Evolutionary conservation across 2,888 invertebrate species (phyloP), one percentile per base, ranked within the genome.

Genomic region (Torymus texanus): DNA sequence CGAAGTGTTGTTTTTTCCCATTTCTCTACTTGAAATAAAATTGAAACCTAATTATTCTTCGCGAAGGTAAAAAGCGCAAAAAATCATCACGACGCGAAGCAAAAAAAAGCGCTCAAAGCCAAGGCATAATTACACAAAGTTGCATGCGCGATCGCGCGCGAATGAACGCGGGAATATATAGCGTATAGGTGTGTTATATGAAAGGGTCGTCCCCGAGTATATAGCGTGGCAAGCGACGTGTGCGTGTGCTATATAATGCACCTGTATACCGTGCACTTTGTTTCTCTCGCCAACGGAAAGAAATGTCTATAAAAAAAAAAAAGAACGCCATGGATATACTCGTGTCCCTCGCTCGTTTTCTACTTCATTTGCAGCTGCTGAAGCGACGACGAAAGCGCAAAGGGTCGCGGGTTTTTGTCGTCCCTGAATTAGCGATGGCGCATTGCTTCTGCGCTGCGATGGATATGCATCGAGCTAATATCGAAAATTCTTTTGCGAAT

Each of bases 81-180:
- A 65, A 65, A 51, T 65, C 41, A 41, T 65, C 41, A 41, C 8
- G 41, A 8, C 41, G 5, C 8, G 18, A 18, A n/a, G 13, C 61
- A 61, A 61, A 16, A 61, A 61, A 61, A 59, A n/a, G n/a, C n/a
- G 61, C 24, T 61, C 24, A 61, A 61, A 61, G 61, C 24, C 24
- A 61, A 61, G 10, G 61, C 24, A 61, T 61, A 61, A 61, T 65
- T 50, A 13, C 14, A 12, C 65, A 29, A 61, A 24, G 24, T 1
- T 16, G 29, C 62, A 8, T 41, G 5, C 41, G 41, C 41, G 41
- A 5, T 41, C 41, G 41, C 41, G 41, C 41, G 41, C 41, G 41
- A 41, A 41, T 0, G 41, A 41, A 41, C 41, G 41, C 29, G 29
- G 29, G 41, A 41, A 41, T 41, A 41, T 41, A 41, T 41, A 41